Evolutionary conservation across 2,113 vertebrate genomes (phyloP).

Genomic region (Labeo catla): DNA sequence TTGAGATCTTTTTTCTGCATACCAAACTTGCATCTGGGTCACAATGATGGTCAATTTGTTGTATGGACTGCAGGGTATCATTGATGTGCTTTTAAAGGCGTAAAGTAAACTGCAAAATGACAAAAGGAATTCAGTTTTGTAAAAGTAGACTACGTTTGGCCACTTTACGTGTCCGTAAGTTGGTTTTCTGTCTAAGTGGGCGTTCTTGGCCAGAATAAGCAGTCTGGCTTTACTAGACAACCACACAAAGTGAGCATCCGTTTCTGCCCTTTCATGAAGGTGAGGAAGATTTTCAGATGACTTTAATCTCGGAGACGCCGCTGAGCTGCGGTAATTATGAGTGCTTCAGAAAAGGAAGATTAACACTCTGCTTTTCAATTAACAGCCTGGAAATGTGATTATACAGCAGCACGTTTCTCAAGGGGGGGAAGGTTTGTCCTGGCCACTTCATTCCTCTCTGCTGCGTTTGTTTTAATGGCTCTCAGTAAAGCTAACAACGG

Average conservation of each 20-base stretch:
- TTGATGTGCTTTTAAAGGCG: not conserved
- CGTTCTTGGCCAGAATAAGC: not conserved
- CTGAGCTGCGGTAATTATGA: constrained; percentile 57
- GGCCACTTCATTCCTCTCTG: constrained; percentile 40
- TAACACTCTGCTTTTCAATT: constrained; percentile 58
- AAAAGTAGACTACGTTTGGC: not conserved
- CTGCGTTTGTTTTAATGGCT: constrained; percentile 42
- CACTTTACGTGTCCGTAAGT: not conserved
- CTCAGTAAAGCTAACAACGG: constrained; percentile 39
- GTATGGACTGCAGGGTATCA: not conserved
- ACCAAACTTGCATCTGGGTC: not conserved
- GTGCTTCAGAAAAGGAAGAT: constrained; percentile 51
- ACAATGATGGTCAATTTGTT: not conserved
- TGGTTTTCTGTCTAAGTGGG: not conserved
- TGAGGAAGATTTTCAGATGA: constrained; percentile 54
- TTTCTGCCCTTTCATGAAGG: constrained; percentile 49
- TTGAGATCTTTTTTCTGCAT: not conserved
- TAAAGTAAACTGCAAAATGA: not conserved
- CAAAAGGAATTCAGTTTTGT: not conserved
- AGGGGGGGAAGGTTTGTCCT: constrained; percentile 27
- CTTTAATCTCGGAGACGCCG: constrained; percentile 55
- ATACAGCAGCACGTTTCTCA: constrained; percentile 41
- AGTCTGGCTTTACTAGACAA: not conserved
- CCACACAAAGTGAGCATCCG: constrained; percentile 17
- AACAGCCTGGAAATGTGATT: constrained; percentile 53